Base-by-base conservation (phyloP, 2,113 vertebrate genomes). In the Phaethon lepturus region DNA sequence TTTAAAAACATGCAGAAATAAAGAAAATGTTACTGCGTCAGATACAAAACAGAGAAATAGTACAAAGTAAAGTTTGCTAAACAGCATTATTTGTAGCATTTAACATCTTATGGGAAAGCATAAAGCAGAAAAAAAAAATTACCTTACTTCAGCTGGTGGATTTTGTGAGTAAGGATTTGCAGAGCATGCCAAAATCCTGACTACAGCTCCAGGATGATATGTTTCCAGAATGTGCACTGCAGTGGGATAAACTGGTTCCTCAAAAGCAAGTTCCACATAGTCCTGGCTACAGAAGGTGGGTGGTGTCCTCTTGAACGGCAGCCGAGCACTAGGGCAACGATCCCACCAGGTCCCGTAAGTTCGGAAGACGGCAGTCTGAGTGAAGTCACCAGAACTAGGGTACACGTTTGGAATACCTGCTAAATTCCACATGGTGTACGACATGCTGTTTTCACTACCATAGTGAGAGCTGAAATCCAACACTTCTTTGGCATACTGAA, bases 341-440 rank as follows among this genome's bases (percentile, higher is more conserved):
- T 99, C 98, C 99, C 99, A 99, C 99, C 99, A 99, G 1, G 97
- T 98, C 20, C 99, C 99, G 0, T 99, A 99, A 80, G 99, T 99
- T 94, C 99, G 98, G 97, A 99, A 99, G 44, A 99, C 99, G 3
- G 99, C 99, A 1, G 99, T 99, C 97, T 99, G 99, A 23, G 99
- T 99, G 59, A 99, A 99, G 98, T 99, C 99, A 42, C 99, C 99
- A 16, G 99, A 99, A 97, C 99, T 99, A 35, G 99, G 99, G 97
- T 99, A 99, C 58, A 99, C 99, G 1, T 99, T 99, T 55, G 99
- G 99, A 62, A 99, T 98, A 45, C 99, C 99, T 5, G 99, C 99
- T 97, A 99, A 98, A 97, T 99, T 99, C 99, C 99, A 99, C 99
- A 99, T 99, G 77, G 99, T 99, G 49, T 99, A 99, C 0, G 99